Evolutionary conservation across 2,888 invertebrate genomes (phyloP).

Genomic region (Lepas anatifera): DNA sequence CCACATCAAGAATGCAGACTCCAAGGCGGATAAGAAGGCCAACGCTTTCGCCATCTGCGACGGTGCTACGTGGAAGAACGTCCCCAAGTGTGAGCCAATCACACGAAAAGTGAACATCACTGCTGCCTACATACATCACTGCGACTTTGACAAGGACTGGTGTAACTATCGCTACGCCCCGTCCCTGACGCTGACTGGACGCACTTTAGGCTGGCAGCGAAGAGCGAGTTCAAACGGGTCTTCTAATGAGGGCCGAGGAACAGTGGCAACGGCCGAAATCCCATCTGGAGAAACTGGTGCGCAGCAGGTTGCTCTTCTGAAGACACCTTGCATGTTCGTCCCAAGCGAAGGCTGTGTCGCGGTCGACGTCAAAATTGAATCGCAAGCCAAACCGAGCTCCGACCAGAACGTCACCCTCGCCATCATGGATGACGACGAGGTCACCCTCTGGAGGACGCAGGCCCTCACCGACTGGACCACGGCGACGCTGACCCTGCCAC

Average conservation of each 20-base stretch:
- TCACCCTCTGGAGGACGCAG: neutral
- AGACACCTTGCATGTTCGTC: neutral
- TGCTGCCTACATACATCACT: neutral
- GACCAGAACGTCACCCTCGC: neutral
- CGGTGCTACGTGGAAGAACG: neutral
- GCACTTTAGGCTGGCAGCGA: neutral
- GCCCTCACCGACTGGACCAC: neutral
- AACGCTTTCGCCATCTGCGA: neutral
- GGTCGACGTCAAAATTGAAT: neutral
- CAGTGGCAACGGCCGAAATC: neutral
- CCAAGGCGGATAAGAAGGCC: neutral
- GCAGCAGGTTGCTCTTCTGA: neutral
- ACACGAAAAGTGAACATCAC: neutral
- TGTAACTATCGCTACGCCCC: neutral
- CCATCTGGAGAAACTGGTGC: neutral
- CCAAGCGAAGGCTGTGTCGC: neutral
- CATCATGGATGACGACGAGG: neutral
- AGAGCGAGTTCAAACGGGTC: no score
- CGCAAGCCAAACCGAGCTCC: no score
- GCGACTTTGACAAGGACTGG: slow-evolving; percentile 1
- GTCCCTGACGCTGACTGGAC: neutral
- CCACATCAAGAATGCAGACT: neutral
- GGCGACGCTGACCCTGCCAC: slow-evolving; percentile 2
- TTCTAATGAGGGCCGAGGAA: neutral
- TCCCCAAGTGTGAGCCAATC: neutral